These are phyloP conservation scores for Phaethornis superciliosus DNA, from an alignment of 2,113 vertebrate species.

Conservation along the genomic window DNA sequence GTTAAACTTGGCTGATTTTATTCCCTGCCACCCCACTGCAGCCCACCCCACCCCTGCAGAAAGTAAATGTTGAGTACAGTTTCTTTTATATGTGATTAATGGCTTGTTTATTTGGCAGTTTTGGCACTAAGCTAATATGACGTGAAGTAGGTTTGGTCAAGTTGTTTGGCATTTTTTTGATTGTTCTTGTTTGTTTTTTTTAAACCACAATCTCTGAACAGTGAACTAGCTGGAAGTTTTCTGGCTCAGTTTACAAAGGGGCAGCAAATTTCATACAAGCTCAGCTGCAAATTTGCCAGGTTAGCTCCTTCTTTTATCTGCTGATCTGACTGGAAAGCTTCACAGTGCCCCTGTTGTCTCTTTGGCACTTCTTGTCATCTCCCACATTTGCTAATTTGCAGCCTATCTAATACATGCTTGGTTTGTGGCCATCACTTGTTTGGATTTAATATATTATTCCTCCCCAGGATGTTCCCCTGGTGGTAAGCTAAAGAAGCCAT, in stretches of 20 bases:
- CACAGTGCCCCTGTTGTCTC: neutral
- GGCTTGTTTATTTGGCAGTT: neutral
- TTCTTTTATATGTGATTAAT: neutral
- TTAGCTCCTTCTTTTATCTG: neutral
- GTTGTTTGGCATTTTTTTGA: neutral
- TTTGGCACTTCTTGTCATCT: neutral
- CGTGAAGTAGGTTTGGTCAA: neutral
- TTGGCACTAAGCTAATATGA: neutral
- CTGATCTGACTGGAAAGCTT: neutral
- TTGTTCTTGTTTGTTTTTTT: neutral
- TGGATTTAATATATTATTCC: neutral
- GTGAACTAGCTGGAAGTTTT: neutral
- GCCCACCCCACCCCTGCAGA: neutral
- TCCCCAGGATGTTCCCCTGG: neutral
- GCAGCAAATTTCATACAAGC: neutral
- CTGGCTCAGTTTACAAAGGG: neutral
- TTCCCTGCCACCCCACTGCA: accelerated
- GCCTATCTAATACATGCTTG: neutral
- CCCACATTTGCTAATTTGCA: neutral
- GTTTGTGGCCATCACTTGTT: neutral
- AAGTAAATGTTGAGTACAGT: neutral
- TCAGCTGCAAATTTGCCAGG: neutral
- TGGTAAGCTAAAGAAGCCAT: neutral
- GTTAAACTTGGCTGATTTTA: neutral
- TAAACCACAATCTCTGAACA: neutral